Evolutionary conservation across 1,140 invertebrate species (phyloP).

Genomic region (Zaprionus taronus): DNA sequence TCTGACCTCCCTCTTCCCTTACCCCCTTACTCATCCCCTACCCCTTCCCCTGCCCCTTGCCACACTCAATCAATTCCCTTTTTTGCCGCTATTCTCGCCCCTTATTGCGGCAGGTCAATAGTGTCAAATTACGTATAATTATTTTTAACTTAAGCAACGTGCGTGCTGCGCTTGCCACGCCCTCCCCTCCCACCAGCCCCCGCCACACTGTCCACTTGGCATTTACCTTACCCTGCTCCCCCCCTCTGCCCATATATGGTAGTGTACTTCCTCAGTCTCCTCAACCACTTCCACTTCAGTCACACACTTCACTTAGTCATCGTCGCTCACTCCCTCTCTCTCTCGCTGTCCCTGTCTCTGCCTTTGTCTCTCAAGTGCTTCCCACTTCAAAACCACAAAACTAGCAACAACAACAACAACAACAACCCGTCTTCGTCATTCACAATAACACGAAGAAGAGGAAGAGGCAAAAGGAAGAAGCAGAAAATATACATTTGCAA

Average conservation of each 20-base stretch:
- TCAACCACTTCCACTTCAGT: constrained; percentile 9
- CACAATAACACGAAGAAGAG: constrained; percentile 5
- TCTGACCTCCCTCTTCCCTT: not conserved
- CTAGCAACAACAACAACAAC: constrained; percentile 23
- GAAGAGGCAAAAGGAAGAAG: not conserved
- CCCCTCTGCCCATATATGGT: not conserved
- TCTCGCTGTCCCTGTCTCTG: not conserved
- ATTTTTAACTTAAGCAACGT: constrained; percentile 55
- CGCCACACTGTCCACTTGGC: not conserved
- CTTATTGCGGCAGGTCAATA: constrained; percentile 72
- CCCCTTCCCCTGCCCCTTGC: not conserved
- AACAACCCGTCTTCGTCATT: constrained; percentile 18
- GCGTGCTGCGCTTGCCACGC: constrained; percentile 16
- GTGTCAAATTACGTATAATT: constrained; percentile 77
- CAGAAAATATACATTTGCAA: constrained; percentile 24
- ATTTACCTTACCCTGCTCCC: not conserved
- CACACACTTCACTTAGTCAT: constrained; percentile 43
- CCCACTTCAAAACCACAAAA: constrained; percentile 55
- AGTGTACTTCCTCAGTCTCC: not conserved
- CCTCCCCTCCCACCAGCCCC: not conserved
- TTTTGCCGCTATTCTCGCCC: not conserved
- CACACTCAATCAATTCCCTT: not conserved
- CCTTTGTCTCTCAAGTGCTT: constrained; percentile 55
- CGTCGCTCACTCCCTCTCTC: constrained; percentile 4
- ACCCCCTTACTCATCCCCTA: too few species aligned